These are phyloP conservation scores for Pachyramphus minor DNA, from an alignment of 2,113 vertebrate species.

Conservation along the genomic window DNA sequence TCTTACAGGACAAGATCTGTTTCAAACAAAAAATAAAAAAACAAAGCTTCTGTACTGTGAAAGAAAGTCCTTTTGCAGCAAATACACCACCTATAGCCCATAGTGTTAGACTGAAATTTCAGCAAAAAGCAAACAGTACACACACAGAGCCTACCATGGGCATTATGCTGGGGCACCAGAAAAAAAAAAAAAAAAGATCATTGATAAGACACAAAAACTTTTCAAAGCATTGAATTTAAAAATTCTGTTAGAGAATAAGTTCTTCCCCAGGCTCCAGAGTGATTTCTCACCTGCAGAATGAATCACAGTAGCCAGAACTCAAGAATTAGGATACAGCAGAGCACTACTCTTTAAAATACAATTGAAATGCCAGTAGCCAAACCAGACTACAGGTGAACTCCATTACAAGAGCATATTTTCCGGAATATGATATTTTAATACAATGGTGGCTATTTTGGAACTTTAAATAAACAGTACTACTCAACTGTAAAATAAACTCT, in stretches of 20 bases:
- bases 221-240: background rate
- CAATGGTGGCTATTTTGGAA: background rate
- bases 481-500: background rate
- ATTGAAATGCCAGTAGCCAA: background rate
- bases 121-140: background rate
- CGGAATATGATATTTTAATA: background rate
- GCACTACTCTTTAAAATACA: background rate
- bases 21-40: background rate
- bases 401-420: background rate
- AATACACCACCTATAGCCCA: background rate
- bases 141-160: background rate
- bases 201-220: background rate
- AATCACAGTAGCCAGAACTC: background rate
- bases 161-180: background rate
- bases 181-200: background rate
- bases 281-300: background rate
- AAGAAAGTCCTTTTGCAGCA: background rate
- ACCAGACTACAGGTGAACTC: background rate
- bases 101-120: background rate
- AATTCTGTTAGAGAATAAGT: background rate
- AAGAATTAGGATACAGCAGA: background rate
- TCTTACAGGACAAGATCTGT: background rate
- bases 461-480: slow-evolving; percentile 3
- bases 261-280: background rate
- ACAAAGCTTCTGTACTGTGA: background rate